These are phyloP conservation scores for Xyrauchen texanus DNA, from an alignment of 2,113 vertebrate genomes.

Conservation along the genomic window DNA sequence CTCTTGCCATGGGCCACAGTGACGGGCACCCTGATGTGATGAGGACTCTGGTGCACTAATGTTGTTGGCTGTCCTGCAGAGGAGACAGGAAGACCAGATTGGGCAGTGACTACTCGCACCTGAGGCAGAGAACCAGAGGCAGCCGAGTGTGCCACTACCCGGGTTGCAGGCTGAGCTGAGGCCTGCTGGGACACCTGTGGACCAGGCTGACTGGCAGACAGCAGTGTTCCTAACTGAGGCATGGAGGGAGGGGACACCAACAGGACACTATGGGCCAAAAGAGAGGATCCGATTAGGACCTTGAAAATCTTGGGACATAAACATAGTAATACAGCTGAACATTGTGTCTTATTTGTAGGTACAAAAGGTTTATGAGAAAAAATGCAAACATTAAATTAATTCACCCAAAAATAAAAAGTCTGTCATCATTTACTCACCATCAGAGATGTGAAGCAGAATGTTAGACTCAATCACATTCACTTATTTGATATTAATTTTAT, in stretches of 20 bases:
- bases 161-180: conserved; percentile 71
- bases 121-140: conserved; percentile 82
- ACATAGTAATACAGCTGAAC: too few species aligned
- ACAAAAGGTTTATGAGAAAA: too few species aligned
- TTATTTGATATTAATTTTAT: too few species aligned
- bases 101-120: conserved; percentile 88
- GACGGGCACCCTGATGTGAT: conserved; percentile 88
- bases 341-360: too few species aligned
- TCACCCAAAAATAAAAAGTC: too few species aligned
- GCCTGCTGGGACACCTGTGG: conserved; percentile 74
- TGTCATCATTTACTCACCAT: too few species aligned
- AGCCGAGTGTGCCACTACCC: conserved; percentile 80
- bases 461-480: too few species aligned
- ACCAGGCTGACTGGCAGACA: conserved; percentile 78
- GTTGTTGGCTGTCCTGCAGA: conserved; percentile 76
- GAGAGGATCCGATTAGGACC: background rate
- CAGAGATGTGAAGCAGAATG: too few species aligned
- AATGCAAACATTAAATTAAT: too few species aligned
- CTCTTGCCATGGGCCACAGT: conserved; percentile 83
- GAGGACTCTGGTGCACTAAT: conserved; percentile 76
- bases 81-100: conserved; percentile 73
- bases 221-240: conserved; percentile 87
- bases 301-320: background rate
- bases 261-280: conserved; percentile 79
- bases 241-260: conserved; percentile 89